phyloP scores from a whole-genome alignment of 2,113 vertebrate genomes.

The Passer montanus region DNA sequence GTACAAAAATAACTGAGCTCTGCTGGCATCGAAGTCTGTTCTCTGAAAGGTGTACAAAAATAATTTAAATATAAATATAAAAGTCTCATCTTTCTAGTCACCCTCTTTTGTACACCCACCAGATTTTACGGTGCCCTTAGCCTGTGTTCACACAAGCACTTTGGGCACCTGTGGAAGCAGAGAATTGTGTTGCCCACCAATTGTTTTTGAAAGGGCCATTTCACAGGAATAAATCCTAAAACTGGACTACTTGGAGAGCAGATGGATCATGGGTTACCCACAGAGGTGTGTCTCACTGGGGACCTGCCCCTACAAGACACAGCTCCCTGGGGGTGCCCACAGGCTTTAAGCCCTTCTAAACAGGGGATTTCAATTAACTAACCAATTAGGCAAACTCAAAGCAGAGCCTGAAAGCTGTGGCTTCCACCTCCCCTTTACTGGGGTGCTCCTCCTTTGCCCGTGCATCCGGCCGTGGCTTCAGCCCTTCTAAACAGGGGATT shows the following conservation, averaged over 20 bases:
- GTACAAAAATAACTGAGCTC: conserved; percentile 62
- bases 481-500: not conserved
- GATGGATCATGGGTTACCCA: rapidly evolving
- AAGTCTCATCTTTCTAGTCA: not conserved
- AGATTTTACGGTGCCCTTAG: not conserved
- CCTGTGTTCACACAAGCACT: not conserved
- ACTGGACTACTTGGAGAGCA: not conserved
- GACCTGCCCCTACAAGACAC: not conserved
- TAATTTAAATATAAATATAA: conserved; percentile 47
- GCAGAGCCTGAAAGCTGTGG: not conserved
- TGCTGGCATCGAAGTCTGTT: not conserved
- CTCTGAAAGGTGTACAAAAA: conserved; percentile 44
- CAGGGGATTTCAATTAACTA: not conserved
- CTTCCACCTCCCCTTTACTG: not conserved
- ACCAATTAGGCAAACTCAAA: not conserved
- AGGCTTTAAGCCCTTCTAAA: not conserved
- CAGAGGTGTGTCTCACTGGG: rapidly evolving
- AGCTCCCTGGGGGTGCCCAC: not conserved
- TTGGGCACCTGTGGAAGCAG: not conserved
- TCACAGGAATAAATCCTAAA: not conserved
- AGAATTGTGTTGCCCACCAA: not conserved
- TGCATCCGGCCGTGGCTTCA: rapidly evolving
- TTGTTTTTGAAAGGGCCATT: not conserved
- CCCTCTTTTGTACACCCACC: not conserved
- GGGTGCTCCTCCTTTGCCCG: rapidly evolving